Evolutionary conservation across 2,888 invertebrate genomes (phyloP).

Genomic region (Elmis aenea): DNA sequence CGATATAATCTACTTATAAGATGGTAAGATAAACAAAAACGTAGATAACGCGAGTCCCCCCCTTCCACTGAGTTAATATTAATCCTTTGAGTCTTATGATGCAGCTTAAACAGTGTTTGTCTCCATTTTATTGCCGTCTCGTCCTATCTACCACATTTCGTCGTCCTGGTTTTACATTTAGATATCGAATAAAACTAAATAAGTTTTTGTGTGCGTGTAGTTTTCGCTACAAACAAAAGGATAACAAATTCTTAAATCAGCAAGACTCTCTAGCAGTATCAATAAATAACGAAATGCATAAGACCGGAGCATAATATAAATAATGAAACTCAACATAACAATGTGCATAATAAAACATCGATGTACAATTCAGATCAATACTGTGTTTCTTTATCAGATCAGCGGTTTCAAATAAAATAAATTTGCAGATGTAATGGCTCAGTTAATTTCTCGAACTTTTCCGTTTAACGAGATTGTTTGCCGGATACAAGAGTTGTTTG

Average conservation of each 20-base stretch:
- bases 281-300: slow-evolving; percentile 27
- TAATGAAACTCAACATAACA: slow-evolving; percentile 39
- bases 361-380: slow-evolving; percentile 45
- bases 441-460: slow-evolving; percentile 8
- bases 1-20: too few species aligned
- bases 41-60: too few species aligned
- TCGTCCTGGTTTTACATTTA: too few species aligned
- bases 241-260: slow-evolving; percentile 28
- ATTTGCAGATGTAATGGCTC: slow-evolving; percentile 32
- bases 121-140: too few species aligned
- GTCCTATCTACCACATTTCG: too few species aligned
- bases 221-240: slow-evolving; percentile 14
- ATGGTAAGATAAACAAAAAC: too few species aligned
- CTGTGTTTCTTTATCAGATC: slow-evolving; percentile 45
- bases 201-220: too few species aligned
- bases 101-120: too few species aligned
- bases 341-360: slow-evolving; percentile 42
- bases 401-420: slow-evolving; percentile 42
- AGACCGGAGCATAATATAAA: slow-evolving; percentile 36
- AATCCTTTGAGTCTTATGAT: too few species aligned
- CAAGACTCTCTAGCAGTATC: slow-evolving; percentile 25
- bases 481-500: slow-evolving; percentile 28
- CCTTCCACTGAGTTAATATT: too few species aligned
- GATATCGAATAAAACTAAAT: too few species aligned
- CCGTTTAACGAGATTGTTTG: background rate